Evolutionary conservation across 1,140 invertebrate genomes (phyloP), one percentile per base, ranked within the genome.

Genomic region (Drosophila persimilis): DNA sequence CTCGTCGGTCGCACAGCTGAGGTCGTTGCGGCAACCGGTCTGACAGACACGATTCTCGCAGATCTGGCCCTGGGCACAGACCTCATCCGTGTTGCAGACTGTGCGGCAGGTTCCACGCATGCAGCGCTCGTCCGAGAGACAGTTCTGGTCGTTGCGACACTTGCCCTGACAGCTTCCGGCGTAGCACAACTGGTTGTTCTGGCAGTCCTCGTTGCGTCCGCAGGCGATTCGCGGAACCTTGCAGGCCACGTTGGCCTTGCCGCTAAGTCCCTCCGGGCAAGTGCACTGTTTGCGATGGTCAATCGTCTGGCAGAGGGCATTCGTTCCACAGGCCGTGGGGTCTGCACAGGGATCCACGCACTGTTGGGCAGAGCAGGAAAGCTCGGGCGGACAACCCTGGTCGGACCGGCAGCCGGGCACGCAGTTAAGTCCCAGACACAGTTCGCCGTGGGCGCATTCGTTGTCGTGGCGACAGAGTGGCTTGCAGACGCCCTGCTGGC

Each of bases 21-120:
- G 94, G 89, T 97, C 97, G 86, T 94, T 96, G 39, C 96, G 93
- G 88, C 97, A 98, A 15, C 97, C 97, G 73, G 95, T 93, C 69
- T 96, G 94, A 89, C 97, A 98, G 63, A 97, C 92, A 70, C 97
- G 94, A 75, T 96, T 97, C 88, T 96, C 95, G 86, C 97, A 98
- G 76, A 97, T 97, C 90, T 97, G 95, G 76, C 96, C 95, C 0
- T 93, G 90, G 35, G 93, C 93, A 86, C 97, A 98, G 55, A 95
- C 94, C 41, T 94, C 93, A 86, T 98, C 97, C 55, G 94, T 96
- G 88, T 97, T 97, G 79, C 96, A 98, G 17, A 97, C 95, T 3
- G 95, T 93, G 90, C 96, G 95, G 80, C 97, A 98, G 17, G 95
- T 93, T 39, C 96, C 96, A 41, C 93, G 93, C 50, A 97, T 94